A percentile compares a stretch with the other conserved stretches of the same genome.
phyloP scores from a whole-genome alignment of 2,113 vertebrate genomes.

The Gymnarchus niloticus region DNA sequence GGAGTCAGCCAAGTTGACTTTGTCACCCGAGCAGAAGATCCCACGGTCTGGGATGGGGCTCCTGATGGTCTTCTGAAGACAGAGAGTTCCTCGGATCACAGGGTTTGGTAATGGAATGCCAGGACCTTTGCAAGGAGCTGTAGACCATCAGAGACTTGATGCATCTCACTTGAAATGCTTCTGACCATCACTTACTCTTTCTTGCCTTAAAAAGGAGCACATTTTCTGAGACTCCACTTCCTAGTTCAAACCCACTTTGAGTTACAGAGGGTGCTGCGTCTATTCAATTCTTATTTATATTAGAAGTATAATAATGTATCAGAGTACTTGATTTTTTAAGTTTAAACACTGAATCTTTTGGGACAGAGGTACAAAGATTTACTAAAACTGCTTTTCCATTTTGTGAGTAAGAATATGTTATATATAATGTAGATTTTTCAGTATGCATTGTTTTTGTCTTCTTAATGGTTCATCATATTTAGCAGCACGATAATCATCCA shows the following conservation, averaged over 20 bases:
- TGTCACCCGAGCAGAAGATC: not conserved
- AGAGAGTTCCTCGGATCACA: not conserved
- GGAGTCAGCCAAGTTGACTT: not conserved
- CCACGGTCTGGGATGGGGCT: too few relatives aligned
- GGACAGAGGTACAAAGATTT: not conserved
- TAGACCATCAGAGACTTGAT: not conserved
- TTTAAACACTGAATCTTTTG: not conserved
- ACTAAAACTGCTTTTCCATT: not conserved
- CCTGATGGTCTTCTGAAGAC: not conserved
- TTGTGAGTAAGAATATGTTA: constrained; percentile 2
- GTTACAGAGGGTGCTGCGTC: not conserved
- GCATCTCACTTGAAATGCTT: not conserved
- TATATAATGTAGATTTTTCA: not conserved
- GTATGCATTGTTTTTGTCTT: not conserved
- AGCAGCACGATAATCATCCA: not conserved
- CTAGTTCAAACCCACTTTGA: not conserved
- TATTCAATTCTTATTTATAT: not conserved
- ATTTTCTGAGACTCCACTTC: not conserved
- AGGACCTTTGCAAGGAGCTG: not conserved
- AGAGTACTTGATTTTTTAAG: not conserved
- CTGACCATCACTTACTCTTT: not conserved
- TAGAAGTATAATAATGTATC: not conserved
- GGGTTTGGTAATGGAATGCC: not conserved
- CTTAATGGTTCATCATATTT: too few relatives aligned
- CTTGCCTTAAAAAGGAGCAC: not conserved